Evolutionary conservation across 2,797 vertebrate genomes (phyloP), one percentile per base, ranked within the genome.

Genomic region (Salmo trutta): DNA sequence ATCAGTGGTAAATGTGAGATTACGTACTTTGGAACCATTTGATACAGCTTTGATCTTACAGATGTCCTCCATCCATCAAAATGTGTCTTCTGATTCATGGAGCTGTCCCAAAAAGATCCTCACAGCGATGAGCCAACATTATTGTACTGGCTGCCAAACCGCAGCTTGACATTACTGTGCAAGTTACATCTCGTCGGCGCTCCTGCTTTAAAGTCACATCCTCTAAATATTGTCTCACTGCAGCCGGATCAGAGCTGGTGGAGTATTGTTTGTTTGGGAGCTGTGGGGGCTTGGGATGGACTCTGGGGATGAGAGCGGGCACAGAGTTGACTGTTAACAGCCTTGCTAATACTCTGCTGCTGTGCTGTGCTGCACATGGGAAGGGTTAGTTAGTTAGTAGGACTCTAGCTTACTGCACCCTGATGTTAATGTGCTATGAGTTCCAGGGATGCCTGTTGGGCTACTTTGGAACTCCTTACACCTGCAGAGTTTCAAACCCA

Each of bases 141-240:
- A 21, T 75, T 79, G n/a, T 74, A 77, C 80, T 81, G 80, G 76
- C 78, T 82, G 77, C 65, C 15, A 15, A 65, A 65, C 19, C 19
- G 3, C 78, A 68, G 79, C 80, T 47, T 89, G 81, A 77, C 72
- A 47, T 86, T 87, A 80, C 85, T 1, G 29, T 1, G 75, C 73
- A 59, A 65, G 17, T 47, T 33, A 77, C 71, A 64, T 51, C n/a
- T 31, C 41, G 2, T n/a, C 67, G 12, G 53, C 52, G 56, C 4
- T 10, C 69, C 29, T 19, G 74, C 70, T 80, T 80, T 82, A 66
- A 77, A 41, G 78, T 17, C n/a, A 54, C 67, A 2, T 31, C 33
- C 80, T 88, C 81, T 90, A 85, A 85, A 83, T 81, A 83, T 87
- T 85, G 0, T 0, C 8, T 12, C 51, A 29, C 78, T 77, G 80